These are phyloP conservation scores for Sciurus carolinensis DNA, from an alignment of 2,797 vertebrate genomes.

Conservation along the genomic window DNA sequence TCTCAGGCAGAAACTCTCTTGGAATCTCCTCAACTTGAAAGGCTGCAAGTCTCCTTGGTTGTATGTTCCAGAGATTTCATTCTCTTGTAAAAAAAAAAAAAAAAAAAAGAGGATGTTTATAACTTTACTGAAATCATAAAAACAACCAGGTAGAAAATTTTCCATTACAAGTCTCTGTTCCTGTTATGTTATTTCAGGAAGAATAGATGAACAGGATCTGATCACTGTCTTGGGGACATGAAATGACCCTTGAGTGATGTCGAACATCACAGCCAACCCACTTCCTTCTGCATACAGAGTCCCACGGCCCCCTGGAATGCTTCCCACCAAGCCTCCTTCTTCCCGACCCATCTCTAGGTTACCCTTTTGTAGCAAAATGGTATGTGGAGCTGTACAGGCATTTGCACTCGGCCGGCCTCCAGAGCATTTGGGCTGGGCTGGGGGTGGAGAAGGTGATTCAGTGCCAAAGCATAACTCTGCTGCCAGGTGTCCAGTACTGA, in stretches of 20 bases:
- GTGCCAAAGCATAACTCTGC: not conserved
- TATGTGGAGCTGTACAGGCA: not conserved
- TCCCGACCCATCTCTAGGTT: not conserved
- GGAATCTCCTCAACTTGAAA: not conserved
- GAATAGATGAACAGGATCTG: slow-evolving; percentile 63
- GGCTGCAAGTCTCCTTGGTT: not conserved
- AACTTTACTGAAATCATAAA: slow-evolving; percentile 64
- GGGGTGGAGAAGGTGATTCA: not conserved
- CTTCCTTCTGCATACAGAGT: not conserved
- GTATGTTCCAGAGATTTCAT: not conserved
- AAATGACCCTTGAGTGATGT: slow-evolving; percentile 40
- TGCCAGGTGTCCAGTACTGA: not conserved
- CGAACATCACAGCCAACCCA: not conserved
- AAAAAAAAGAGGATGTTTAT: slow-evolving; percentile 51
- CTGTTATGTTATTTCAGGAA: slow-evolving; percentile 75
- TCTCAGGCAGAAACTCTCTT: not conserved
- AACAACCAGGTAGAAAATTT: slow-evolving; percentile 63
- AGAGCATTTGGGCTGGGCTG: not conserved
- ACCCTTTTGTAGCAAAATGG: not conserved
- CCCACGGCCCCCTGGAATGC: not conserved
- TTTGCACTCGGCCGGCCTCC: not conserved
- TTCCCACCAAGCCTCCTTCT: not conserved
- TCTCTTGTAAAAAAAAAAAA: slow-evolving; percentile 8
- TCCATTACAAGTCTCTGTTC: slow-evolving; percentile 65
- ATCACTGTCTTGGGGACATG: slow-evolving; percentile 58